Conservation (phyloP, 2,888 invertebrate genomes). For the Argyresthia albistria region DNA sequence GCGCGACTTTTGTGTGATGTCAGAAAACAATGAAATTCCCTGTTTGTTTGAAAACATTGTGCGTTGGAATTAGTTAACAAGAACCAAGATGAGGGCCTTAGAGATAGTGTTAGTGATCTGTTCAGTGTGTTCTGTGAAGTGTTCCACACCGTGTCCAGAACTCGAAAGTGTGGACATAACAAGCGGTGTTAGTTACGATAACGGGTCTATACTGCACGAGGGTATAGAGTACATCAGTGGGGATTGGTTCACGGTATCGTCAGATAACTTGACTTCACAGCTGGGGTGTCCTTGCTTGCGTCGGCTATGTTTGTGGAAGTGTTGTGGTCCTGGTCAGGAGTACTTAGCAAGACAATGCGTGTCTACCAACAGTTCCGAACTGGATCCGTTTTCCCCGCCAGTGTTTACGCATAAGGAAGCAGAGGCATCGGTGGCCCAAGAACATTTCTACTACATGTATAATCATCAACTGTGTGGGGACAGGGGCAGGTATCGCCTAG, state of each 20-base stretch:
- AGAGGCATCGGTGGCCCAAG: slow-evolving; percentile 24
- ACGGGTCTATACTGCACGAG: slow-evolving; percentile 37
- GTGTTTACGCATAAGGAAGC: slow-evolving; percentile 33
- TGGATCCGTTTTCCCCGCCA: slow-evolving; percentile 43
- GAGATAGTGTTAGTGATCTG: too few species aligned
- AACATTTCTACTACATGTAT: slow-evolving; percentile 46
- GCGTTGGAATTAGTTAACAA: too few species aligned
- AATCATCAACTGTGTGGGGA: neutral
- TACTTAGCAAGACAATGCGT: slow-evolving; percentile 28
- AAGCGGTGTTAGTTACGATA: slow-evolving; percentile 25
- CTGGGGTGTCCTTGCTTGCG: slow-evolving; percentile 50
- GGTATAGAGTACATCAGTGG: slow-evolving; percentile 36
- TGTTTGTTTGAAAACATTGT: too few species aligned
- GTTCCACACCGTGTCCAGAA: slow-evolving; percentile 31
- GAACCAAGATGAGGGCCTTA: too few species aligned
- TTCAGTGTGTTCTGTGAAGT: too few species aligned
- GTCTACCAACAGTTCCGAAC: slow-evolving; percentile 22
- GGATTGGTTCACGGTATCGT: slow-evolving; percentile 36
- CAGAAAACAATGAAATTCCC: too few species aligned
- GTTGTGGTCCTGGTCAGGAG: slow-evolving; percentile 32
- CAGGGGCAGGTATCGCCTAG: too few species aligned
- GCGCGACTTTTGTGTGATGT: too few species aligned
- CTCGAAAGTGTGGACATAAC: slow-evolving; percentile 48
- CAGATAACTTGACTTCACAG: slow-evolving; percentile 20
- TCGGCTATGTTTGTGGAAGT: slow-evolving; percentile 47